phyloP scores from a whole-genome alignment of 2,888 invertebrate genomes.

The Aromia moschata region DNA sequence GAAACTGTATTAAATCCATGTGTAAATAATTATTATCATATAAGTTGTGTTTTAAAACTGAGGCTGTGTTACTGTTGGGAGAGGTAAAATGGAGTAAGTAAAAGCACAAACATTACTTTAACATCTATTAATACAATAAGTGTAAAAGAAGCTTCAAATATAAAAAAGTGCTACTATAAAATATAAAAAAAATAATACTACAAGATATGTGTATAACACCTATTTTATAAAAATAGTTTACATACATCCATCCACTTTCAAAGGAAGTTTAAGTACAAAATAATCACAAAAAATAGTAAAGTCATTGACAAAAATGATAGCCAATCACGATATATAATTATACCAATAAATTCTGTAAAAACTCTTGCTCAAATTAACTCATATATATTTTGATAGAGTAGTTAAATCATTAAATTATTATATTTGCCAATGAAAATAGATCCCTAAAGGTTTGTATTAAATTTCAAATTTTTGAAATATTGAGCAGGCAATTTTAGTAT shows the following conservation, averaged over 20 bases:
- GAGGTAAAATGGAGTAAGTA: background rate
- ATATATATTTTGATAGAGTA: no score
- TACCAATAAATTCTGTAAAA: no score
- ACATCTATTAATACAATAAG: constrained; percentile 11
- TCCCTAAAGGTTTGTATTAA: background rate
- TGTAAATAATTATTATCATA: no score
- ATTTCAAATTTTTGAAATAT: constrained; percentile 4
- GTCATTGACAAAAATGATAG: no score
- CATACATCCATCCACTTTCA: background rate
- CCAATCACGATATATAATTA: no score
- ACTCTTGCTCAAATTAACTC: no score
- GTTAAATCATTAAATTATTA: no score
- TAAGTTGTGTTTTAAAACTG: no score
- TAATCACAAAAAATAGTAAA: constrained; percentile 21
- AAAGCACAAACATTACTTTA: background rate
- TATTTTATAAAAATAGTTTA: constrained; percentile 14
- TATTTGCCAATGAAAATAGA: no score
- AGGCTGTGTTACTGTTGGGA: no score
- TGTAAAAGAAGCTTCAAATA: constrained; percentile 6
- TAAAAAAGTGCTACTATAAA: constrained; percentile 16
- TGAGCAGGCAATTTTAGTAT: constrained; percentile 16
- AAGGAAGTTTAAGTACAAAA: constrained; percentile 18
- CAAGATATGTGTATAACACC: background rate
- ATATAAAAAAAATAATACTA: constrained; percentile 17
- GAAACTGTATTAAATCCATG: no score